Percentiles rank a stretch among this genome's conserved stretches.
Conservation (phyloP, 2,888 invertebrate genomes). For the Chrysopilus asiliformis region DNA sequence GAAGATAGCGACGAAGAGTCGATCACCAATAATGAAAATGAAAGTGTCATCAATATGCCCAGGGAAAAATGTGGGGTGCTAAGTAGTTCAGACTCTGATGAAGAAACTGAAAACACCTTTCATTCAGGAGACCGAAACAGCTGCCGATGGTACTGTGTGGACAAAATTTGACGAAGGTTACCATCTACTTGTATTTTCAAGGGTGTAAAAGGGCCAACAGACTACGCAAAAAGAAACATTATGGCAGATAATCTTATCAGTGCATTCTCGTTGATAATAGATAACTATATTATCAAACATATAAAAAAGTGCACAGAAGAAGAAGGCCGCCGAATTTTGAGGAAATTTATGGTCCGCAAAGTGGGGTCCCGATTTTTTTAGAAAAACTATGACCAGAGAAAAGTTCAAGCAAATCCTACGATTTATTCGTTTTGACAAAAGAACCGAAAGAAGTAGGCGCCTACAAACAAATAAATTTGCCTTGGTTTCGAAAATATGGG, state of each 20-base stretch:
- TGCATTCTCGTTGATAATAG: slow-evolving; percentile 18
- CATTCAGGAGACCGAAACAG: slow-evolving; percentile 4
- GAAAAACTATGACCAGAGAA: no score
- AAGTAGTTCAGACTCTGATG: not conserved
- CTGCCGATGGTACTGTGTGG: slow-evolving; percentile 11
- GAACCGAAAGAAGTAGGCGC: slow-evolving; percentile 10
- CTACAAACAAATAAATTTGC: slow-evolving; percentile 17
- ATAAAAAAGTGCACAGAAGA: slow-evolving; percentile 8
- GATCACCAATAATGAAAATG: slow-evolving; percentile 1
- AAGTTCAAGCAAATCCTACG: slow-evolving; percentile 5
- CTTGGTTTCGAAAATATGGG: slow-evolving; percentile 18
- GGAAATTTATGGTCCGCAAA: slow-evolving; percentile 8
- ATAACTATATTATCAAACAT: slow-evolving; percentile 11
- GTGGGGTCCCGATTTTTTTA: no score
- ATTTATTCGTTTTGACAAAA: slow-evolving; percentile 8
- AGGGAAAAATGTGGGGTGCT: not conserved
- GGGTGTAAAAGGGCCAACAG: slow-evolving; percentile 16
- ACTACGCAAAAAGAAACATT: slow-evolving; percentile 17
- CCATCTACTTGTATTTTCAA: slow-evolving; percentile 15
- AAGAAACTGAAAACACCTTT: slow-evolving; percentile 1
- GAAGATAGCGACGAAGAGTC: not conserved
- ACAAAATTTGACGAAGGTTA: slow-evolving; percentile 12
- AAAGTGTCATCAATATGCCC: not conserved
- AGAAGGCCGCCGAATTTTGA: slow-evolving; percentile 8
- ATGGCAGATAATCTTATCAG: slow-evolving; percentile 17